These are phyloP conservation scores for Musca vetustissima DNA, from an alignment of 1,140 invertebrate genomes.

Conservation along the genomic window DNA sequence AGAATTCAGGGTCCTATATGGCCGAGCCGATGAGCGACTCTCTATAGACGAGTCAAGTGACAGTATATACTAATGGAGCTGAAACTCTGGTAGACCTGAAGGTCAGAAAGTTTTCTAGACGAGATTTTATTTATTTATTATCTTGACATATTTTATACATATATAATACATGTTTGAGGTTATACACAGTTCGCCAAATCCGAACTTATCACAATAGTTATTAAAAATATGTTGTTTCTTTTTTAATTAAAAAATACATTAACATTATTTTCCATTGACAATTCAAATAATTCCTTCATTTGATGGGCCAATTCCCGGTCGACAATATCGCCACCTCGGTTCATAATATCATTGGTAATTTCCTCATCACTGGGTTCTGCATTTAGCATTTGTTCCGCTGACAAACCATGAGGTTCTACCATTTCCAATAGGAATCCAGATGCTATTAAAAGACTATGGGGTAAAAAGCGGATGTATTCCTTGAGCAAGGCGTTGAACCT, in stretches of 20 bases:
- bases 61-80: too few relatives aligned
- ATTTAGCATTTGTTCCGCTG: conserved; percentile 33
- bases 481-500: conserved; percentile 38
- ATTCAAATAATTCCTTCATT: conserved; percentile 42
- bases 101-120: too few relatives aligned
- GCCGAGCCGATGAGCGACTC: too few relatives aligned
- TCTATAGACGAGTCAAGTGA: too few relatives aligned
- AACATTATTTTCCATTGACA: conserved; percentile 33
- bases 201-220: too few relatives aligned
- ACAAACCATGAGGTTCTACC: conserved; percentile 30
- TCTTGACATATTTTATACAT: too few relatives aligned
- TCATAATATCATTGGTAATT: conserved; percentile 26
- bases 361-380: conserved; percentile 15
- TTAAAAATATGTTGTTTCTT: too few relatives aligned
- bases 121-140: too few relatives aligned
- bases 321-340: conserved; percentile 38
- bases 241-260: conserved; percentile 35
- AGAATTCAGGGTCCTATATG: too few relatives aligned
- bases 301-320: conserved; percentile 45
- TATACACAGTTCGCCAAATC: too few relatives aligned
- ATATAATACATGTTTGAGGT: too few relatives aligned
- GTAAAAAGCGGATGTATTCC: conserved; percentile 45
- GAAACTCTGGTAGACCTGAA: too few relatives aligned
- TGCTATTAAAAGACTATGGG: conserved; percentile 34
- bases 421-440: conserved; percentile 36